Percentiles rank a stretch among this genome's conserved stretches.
Evolutionary conservation across 2,888 invertebrate species (phyloP).

Genomic region (Coenonympha glycerion): DNA sequence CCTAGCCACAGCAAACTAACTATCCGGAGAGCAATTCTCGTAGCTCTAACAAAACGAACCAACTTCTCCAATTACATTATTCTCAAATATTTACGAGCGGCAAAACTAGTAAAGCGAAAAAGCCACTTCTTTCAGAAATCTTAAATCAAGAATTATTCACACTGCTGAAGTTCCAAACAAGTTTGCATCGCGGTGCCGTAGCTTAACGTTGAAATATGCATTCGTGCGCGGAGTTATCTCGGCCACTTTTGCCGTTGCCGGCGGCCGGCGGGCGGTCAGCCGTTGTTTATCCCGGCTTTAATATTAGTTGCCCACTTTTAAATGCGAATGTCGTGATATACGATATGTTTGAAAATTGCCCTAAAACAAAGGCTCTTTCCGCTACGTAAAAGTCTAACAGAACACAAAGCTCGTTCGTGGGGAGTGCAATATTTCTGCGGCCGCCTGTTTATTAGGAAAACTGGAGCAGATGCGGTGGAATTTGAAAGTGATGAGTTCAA

Average conservation of each 20-base stretch:
- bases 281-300: slow-evolving; percentile 57
- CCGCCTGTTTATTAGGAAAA: background rate
- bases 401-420: background rate
- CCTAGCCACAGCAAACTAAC: too few relatives aligned
- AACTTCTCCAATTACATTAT: slow-evolving; percentile 9
- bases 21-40: background rate
- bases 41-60: slow-evolving; percentile 7
- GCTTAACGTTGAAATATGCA: slow-evolving; percentile 71
- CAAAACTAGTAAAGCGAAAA: slow-evolving; percentile 26
- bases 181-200: slow-evolving; percentile 58
- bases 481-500: background rate
- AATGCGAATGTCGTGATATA: slow-evolving; percentile 28
- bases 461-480: background rate
- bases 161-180: slow-evolving; percentile 59
- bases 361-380: slow-evolving; percentile 5
- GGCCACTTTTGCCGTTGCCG: slow-evolving; percentile 57
- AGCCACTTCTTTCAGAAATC: slow-evolving; percentile 37
- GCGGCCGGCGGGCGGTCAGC: slow-evolving; percentile 52
- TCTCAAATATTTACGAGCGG: slow-evolving; percentile 12
- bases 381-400: background rate
- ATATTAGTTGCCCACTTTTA: slow-evolving; percentile 45
- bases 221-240: slow-evolving; percentile 63
- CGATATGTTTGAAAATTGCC: slow-evolving; percentile 9
- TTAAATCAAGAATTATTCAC: slow-evolving; percentile 63
- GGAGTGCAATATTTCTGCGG: background rate